phyloP scores from a whole-genome alignment of 2,113 vertebrate species.

The Elephas maximus region DNA sequence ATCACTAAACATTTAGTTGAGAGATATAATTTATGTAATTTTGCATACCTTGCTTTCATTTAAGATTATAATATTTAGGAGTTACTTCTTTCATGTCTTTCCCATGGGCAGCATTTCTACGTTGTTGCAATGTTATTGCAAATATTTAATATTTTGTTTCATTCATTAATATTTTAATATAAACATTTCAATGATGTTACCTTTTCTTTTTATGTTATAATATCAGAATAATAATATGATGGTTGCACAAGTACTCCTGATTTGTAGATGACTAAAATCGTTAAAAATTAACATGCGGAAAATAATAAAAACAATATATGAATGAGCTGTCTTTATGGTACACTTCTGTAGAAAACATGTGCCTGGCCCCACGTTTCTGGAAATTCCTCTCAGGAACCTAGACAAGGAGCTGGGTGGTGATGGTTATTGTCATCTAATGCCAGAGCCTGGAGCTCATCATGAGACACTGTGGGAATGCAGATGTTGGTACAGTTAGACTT shows the following conservation, averaged over 20 bases:
- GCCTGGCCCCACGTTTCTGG: neutral
- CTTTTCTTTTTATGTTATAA: neutral
- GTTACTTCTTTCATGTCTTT: neutral
- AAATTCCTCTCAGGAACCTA: neutral
- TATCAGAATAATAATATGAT: neutral
- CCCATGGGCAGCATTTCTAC: neutral
- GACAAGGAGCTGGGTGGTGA: neutral
- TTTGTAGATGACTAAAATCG: neutral
- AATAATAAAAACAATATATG: neutral
- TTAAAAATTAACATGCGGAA: neutral
- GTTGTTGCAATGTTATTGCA: neutral
- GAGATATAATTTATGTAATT: neutral
- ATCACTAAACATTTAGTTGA: neutral
- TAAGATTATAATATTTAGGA: neutral
- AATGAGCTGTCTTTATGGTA: neutral
- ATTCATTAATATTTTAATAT: neutral
- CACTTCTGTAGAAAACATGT: neutral
- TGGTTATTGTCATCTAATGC: neutral
- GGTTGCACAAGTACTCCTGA: neutral
- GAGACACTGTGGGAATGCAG: neutral
- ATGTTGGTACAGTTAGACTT: neutral
- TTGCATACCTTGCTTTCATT: neutral
- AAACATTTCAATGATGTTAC: conserved; percentile 1
- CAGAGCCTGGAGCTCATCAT: neutral
- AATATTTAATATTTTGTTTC: neutral